These are phyloP conservation scores for Neodiprion pinetum DNA, from an alignment of 1,140 invertebrate genomes.

Conservation along the genomic window DNA sequence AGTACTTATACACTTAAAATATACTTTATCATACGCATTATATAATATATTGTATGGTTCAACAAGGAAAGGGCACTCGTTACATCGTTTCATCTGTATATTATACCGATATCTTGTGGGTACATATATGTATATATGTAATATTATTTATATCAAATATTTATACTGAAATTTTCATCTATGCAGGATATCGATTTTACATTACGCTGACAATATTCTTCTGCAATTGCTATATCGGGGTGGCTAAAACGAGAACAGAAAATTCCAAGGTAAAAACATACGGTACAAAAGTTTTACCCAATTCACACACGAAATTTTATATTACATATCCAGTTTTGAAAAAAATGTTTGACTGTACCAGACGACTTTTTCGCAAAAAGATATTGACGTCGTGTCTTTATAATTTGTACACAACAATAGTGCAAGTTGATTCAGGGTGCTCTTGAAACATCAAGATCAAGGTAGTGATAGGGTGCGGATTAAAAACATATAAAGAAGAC, in stretches of 20 bases:
- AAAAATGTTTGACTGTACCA: no score
- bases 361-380: neutral
- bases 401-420: neutral
- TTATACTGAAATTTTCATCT: slow-evolving; percentile 22
- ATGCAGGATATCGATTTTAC: no score
- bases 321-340: no score
- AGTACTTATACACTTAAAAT: neutral
- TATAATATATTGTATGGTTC: neutral
- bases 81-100: neutral
- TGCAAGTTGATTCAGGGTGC: neutral
- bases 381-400: neutral
- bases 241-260: no score
- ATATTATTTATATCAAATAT: slow-evolving; percentile 28
- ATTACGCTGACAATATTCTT: no score
- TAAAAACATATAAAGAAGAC: neutral
- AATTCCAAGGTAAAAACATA: no score
- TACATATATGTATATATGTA: slow-evolving; percentile 16
- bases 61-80: slow-evolving; percentile 35
- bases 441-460: neutral
- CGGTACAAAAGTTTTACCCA: no score
- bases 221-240: no score
- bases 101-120: slow-evolving; percentile 1
- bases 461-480: neutral
- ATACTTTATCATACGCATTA: no score
- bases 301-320: no score